A percentile compares a stretch with the other conserved stretches of the same genome.
Evolutionary conservation across 2,888 invertebrate genomes (phyloP).

Genomic region (Cosmorhoe ocellata): DNA sequence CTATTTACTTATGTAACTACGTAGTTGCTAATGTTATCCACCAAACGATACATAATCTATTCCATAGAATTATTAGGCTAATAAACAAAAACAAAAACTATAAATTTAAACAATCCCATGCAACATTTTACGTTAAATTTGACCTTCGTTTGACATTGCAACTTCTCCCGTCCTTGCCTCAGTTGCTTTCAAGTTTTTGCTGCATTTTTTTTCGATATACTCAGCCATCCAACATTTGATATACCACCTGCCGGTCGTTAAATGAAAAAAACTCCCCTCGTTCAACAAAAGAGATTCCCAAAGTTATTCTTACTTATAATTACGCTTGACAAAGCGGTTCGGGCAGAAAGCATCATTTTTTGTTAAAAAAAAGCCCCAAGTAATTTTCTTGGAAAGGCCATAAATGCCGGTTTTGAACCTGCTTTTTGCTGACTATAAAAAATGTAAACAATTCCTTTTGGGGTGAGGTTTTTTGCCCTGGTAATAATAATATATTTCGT

Average conservation of each 20-base stretch:
- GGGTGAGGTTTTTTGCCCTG: constrained; percentile 12
- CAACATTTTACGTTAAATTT: no score
- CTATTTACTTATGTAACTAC: no score
- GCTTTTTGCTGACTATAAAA: constrained; percentile 60
- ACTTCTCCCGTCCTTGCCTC: constrained; percentile 40
- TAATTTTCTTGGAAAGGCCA: constrained; percentile 61
- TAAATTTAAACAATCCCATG: no score
- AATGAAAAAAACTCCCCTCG: constrained; percentile 74
- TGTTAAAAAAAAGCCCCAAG: constrained; percentile 67
- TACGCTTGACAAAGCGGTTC: constrained; percentile 71
- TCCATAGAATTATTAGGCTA: no score
- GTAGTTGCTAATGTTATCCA: no score
- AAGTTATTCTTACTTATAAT: constrained; percentile 79
- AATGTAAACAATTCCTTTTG: constrained; percentile 72
- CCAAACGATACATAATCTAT: no score
- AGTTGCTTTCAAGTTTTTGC: constrained; percentile 58
- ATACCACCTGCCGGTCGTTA: constrained; percentile 80
- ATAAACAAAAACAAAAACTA: no score
- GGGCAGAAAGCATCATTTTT: constrained; percentile 63
- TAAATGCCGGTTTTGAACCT: constrained; percentile 55
- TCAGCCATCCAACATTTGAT: constrained; percentile 70
- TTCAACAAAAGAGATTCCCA: constrained; percentile 74
- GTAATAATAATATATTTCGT: neutral
- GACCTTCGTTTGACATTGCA: constrained; percentile 78
- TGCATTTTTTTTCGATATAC: constrained; percentile 64